Evolutionary conservation across 2,888 invertebrate species (phyloP), one percentile per base, ranked within the genome.

Genomic region (Tubulanus polymorphus): DNA sequence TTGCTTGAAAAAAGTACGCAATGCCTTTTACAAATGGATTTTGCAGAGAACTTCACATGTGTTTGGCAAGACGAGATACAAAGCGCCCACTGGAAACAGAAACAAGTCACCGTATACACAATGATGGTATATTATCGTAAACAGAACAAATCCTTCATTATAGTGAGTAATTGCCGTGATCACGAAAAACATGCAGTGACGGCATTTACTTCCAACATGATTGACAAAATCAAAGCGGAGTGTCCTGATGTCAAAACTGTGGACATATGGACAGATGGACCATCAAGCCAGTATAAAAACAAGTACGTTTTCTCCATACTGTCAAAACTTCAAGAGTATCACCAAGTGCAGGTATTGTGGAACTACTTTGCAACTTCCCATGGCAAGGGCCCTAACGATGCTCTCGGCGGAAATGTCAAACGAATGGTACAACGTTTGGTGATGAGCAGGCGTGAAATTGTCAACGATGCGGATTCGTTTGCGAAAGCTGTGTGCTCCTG

Each of bases 31-130:
- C 55, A 58, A 18, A 49, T 58, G 28, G 56, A 58, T 49, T 56
- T 56, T 37, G 10, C 53, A 6, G 55, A 58, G 26, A 58, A 58
- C 27, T 53, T 25, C 23, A 48, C 53, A 6, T 25, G 37, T n/a
- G n/a, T n/a, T 1, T 29, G 46, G 23, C 52, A 58, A 30, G 53
- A 57, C 37, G 57, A 49, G 26, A 55, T 57, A 20, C 57, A 57
- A 27, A 32, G 46, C 25, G 57, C 51, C 8, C 55, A 57, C 30
- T 57, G 57, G 57, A 20, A 37, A 20, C 51, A 55, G 27, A 28
- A 37, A n/a, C 51, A 55, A 28, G 46, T 53, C 8, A 47, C 52
- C 2, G 28, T 56, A 12, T 56, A 26, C 48, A 56, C 46, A 3
- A 48, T 26, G n/a, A 47, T 53, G 47, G 27, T 53, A n/a, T 56